A percentile compares a stretch with the other conserved stretches of the same genome.
These are phyloP conservation scores for Craseonycteris thonglongyai DNA, from an alignment of 2,113 vertebrate species.

Conservation along the genomic window DNA sequence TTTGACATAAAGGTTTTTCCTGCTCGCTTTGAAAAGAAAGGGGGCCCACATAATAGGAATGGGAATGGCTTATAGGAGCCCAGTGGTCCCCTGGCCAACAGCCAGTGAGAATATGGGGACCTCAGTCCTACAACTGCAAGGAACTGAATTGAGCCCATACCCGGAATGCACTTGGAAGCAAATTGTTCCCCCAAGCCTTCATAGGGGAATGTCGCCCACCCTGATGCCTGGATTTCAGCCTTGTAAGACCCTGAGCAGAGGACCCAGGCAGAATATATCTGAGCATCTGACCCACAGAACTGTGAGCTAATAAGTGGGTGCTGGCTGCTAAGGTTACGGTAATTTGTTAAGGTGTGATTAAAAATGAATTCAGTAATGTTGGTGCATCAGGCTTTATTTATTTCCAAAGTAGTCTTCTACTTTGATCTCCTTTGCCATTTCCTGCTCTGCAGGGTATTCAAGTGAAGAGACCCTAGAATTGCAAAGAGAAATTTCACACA, in stretches of 20 bases:
- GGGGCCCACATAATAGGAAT: neutral
- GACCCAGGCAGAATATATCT: neutral
- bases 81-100: neutral
- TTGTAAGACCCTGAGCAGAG: neutral
- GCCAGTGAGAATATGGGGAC: neutral
- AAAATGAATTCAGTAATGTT: neutral
- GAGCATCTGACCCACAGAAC: neutral
- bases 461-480: neutral
- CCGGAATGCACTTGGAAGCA: neutral
- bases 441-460: neutral
- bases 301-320: neutral
- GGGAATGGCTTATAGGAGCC: neutral
- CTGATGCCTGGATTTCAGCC: neutral
- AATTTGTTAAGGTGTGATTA: neutral
- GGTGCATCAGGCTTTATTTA: neutral
- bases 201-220: neutral
- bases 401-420: neutral
- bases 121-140: neutral
- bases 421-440: neutral
- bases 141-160: neutral
- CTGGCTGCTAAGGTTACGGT: neutral
- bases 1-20: neutral
- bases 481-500: neutral
- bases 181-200: neutral
- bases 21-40: neutral